A percentile compares a stretch with the other conserved stretches of the same genome.
Conservation (phyloP, 2,797 vertebrate species). For the Myotis myotis region DNA sequence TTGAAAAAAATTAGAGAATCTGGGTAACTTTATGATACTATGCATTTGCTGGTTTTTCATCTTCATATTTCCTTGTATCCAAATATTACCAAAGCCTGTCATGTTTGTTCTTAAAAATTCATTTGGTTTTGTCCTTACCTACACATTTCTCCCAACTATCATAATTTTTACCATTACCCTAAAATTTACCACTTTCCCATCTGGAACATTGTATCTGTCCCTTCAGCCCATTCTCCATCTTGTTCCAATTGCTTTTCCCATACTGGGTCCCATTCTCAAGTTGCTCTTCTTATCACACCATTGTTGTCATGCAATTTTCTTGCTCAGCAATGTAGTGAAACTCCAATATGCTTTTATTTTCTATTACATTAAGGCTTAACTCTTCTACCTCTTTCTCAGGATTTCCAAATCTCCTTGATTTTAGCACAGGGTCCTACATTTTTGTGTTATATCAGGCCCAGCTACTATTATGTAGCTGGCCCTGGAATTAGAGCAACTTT, state of each 20-base stretch:
- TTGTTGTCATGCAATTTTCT: background rate
- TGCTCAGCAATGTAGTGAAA: background rate
- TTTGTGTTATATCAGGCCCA: background rate
- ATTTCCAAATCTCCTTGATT: background rate
- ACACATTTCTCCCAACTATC: background rate
- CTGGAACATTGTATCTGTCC: background rate
- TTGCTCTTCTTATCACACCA: background rate
- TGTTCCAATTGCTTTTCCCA: background rate
- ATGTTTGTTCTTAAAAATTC: background rate
- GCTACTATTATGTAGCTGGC: background rate
- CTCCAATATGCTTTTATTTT: background rate
- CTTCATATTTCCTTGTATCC: background rate
- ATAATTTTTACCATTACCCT: background rate
- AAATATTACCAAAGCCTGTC: background rate
- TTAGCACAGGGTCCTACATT: background rate
- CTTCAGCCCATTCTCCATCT: background rate
- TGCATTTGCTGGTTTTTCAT: background rate
- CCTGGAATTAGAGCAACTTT: background rate
- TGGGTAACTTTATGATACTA: background rate
- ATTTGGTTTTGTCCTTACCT: background rate
- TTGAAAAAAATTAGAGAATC: background rate
- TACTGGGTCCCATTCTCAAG: background rate
- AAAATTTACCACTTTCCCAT: background rate
- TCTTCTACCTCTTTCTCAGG: background rate
- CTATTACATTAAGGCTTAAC: background rate